Evolutionary conservation across 2,113 vertebrate species (phyloP), one percentile per base, ranked within the genome.

Genomic region (Anhinga anhinga): DNA sequence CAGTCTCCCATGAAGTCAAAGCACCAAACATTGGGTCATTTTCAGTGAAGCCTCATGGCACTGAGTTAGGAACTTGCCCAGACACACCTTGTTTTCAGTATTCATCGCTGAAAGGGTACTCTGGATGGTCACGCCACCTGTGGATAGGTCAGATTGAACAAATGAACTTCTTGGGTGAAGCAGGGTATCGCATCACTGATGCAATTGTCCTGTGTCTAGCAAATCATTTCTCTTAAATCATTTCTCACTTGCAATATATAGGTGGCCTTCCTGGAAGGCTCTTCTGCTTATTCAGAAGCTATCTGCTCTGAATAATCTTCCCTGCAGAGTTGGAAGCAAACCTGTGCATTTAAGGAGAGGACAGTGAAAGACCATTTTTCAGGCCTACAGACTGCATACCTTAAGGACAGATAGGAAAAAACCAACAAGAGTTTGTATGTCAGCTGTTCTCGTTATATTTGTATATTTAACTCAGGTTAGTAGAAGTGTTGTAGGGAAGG

Each of bases 91-190:
- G 27, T 85, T 83, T 83, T 98, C 96, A 99, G 86, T 99, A 99
- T 76, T 99, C 99, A 9, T 99, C 99, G 19, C 95, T 97, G 95
- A 99, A 99, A 30, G 99, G 99, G 29, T 99, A 99, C 71, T 99
- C 99, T 2, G 99, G 99, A 96, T 99, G 99, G 83, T 99, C 98
- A 63, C 97, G 96, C 99, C 99, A 99, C 98, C 99, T 99, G 98
- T 74, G 81, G 94, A 86, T n/a, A 97, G 77, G 89, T 73, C 67
- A 96, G 61, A 96, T 77, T 49, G 52, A 84, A 94, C 38, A 62
- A 38, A 65, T 92, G 56, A 77, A 44, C 11, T 84, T 56, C 50
- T 42, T 29, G 20, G 32, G n/a, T 23, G 53, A 44, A 74, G 15
- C 34, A 93, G 67, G 17, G 34, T 66, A 38, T 30, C 34, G 4